phyloP scores from a whole-genome alignment of 2,888 invertebrate genomes.

The Cephus rjabovi region DNA sequence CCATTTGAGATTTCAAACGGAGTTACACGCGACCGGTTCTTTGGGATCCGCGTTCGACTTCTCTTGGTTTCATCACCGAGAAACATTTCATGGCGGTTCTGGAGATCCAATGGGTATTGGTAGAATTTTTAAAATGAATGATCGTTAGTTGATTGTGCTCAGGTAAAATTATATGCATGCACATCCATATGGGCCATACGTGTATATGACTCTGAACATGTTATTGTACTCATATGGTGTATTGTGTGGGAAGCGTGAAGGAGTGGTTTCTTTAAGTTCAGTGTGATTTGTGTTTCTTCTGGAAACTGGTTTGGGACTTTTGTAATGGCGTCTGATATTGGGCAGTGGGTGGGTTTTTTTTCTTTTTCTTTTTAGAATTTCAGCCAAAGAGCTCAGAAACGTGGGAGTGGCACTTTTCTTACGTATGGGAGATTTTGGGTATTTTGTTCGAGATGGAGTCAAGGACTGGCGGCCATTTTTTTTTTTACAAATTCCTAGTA shows the following conservation, averaged over 20 bases:
- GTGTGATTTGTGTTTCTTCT: conserved; percentile 55
- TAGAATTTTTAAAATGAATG: not conserved
- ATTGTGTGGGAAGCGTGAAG: not conserved
- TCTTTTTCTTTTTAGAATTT: conserved; percentile 29
- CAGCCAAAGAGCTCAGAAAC: conserved; percentile 20
- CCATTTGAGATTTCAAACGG: not conserved
- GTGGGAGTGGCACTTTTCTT: conserved; percentile 38
- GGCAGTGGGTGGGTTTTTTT: conserved; percentile 49
- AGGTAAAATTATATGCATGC: not conserved
- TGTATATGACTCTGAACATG: not conserved
- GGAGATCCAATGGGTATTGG: not conserved
- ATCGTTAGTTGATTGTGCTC: not conserved
- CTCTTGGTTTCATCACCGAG: not conserved
- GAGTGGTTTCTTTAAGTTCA: conserved; percentile 1
- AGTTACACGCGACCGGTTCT: not conserved
- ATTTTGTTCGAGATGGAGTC: conserved; percentile 24
- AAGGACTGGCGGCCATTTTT: conserved; percentile 17
- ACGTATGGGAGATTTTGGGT: conserved; percentile 3
- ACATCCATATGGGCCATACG: not conserved
- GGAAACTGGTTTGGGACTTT: conserved; percentile 46
- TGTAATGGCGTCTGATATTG: conserved; percentile 40
- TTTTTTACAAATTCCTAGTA: conserved; percentile 22
- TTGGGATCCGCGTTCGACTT: not conserved
- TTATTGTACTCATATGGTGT: not conserved
- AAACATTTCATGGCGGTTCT: not conserved